These are phyloP conservation scores for Tamandua tetradactyla DNA, from an alignment of 2,797 vertebrate species.

Conservation along the genomic window DNA sequence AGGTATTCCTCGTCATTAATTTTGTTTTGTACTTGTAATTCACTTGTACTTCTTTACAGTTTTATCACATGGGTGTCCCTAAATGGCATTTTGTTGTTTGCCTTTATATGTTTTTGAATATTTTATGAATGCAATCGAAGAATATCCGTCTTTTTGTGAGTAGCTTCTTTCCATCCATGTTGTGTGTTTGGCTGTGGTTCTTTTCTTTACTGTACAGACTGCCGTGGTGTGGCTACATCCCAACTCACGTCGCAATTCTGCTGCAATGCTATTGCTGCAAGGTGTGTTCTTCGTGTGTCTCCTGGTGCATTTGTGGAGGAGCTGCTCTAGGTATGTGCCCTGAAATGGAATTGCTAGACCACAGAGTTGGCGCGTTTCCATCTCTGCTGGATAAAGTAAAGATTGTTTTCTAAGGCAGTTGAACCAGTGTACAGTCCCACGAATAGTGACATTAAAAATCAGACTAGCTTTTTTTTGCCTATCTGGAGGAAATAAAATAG, in stretches of 20 bases:
- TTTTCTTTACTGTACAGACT: background rate
- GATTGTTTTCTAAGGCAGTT: background rate
- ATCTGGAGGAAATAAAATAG: background rate
- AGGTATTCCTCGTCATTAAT: background rate
- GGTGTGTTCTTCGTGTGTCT: background rate
- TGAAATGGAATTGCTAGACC: background rate
- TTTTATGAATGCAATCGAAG: slow-evolving; percentile 22
- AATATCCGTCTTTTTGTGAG: background rate
- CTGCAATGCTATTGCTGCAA: background rate
- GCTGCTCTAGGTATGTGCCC: background rate
- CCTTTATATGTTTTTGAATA: slow-evolving; percentile 7
- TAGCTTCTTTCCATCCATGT: background rate
- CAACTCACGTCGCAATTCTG: background rate
- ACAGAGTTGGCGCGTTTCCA: background rate
- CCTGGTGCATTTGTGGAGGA: background rate
- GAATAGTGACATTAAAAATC: background rate
- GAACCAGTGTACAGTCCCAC: background rate
- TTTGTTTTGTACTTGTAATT: background rate
- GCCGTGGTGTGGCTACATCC: background rate
- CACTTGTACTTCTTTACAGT: background rate
- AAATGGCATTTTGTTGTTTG: background rate
- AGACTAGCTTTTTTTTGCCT: background rate
- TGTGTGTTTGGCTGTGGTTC: background rate
- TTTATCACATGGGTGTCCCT: background rate
- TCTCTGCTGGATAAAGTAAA: background rate